Evolutionary conservation across 2,113 vertebrate species (phyloP).

Genomic region (Nestor notabilis): DNA sequence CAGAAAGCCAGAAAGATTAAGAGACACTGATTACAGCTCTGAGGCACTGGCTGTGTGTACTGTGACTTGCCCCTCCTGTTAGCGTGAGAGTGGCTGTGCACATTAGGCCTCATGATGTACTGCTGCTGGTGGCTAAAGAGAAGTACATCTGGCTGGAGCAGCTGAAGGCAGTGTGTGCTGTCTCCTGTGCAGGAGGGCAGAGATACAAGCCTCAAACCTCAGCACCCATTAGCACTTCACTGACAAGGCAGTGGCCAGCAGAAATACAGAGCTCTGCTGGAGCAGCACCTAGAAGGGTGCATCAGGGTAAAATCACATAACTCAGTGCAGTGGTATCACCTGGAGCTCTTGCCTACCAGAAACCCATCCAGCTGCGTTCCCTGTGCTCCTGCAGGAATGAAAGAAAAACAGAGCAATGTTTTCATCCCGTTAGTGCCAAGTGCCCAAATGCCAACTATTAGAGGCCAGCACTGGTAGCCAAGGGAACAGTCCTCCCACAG

Average conservation of each 20-base stretch:
- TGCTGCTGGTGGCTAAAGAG: background rate
- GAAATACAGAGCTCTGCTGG: background rate
- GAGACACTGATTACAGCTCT: background rate
- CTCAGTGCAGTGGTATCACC: background rate
- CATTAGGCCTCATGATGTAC: background rate
- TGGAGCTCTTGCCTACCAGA: background rate
- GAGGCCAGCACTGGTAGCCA: conserved; percentile 33
- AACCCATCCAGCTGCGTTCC: background rate
- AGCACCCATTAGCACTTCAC: background rate
- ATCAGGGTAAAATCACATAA: background rate
- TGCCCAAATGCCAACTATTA: conserved; percentile 9
- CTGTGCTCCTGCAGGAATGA: background rate
- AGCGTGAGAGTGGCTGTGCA: background rate
- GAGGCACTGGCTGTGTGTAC: background rate
- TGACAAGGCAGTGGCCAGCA: background rate
- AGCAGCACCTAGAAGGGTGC: background rate
- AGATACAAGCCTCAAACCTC: background rate
- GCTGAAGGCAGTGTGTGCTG: background rate
- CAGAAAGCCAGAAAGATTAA: background rate
- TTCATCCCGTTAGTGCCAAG: background rate
- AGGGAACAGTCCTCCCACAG: conserved; percentile 35
- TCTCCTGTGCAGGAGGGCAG: background rate
- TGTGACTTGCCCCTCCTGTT: background rate
- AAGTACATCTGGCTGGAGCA: background rate
- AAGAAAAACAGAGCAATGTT: background rate